phyloP scores from a whole-genome alignment of 2,113 vertebrate species.

The Rhabdornis inornatus region DNA sequence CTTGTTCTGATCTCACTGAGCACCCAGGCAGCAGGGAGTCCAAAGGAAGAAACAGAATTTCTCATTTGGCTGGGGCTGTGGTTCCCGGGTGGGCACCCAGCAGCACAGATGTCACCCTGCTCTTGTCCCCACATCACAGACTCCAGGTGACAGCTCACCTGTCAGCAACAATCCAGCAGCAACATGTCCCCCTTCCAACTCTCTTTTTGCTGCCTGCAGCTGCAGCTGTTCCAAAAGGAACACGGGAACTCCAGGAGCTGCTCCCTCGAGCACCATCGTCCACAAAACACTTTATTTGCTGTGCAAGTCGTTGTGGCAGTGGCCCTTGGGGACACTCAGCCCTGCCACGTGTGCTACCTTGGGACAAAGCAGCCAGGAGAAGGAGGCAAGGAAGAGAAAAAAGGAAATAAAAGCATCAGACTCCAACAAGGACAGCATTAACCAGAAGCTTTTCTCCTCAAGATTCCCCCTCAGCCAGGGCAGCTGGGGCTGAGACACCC shows the following conservation, averaged over 20 bases:
- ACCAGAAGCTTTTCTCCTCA: not conserved
- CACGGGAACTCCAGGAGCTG: not conserved
- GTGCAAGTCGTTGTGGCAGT: not conserved
- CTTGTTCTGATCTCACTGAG: not conserved
- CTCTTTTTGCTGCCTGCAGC: not conserved
- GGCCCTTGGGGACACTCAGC: not conserved
- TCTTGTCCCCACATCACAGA: not conserved
- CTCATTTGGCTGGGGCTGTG: not conserved
- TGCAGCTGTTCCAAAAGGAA: not conserved
- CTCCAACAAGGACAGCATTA: not conserved
- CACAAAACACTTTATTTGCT: constrained; percentile 15
- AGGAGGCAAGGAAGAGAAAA: not conserved
- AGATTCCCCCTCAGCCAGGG: not conserved
- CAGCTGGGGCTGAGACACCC: not conserved
- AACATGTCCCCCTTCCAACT: not conserved
- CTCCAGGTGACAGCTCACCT: not conserved
- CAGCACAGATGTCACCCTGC: not conserved
- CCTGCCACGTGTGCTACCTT: not conserved
- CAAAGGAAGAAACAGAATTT: not conserved
- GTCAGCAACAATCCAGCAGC: not conserved
- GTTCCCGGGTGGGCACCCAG: not conserved
- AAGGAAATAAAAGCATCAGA: not conserved
- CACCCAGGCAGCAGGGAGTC: not conserved
- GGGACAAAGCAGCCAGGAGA: not conserved
- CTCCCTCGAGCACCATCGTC: not conserved